Percentiles rank a stretch among this genome's conserved stretches.
Conservation (phyloP, 2,797 vertebrate genomes). For the Centropyge bicolor region DNA sequence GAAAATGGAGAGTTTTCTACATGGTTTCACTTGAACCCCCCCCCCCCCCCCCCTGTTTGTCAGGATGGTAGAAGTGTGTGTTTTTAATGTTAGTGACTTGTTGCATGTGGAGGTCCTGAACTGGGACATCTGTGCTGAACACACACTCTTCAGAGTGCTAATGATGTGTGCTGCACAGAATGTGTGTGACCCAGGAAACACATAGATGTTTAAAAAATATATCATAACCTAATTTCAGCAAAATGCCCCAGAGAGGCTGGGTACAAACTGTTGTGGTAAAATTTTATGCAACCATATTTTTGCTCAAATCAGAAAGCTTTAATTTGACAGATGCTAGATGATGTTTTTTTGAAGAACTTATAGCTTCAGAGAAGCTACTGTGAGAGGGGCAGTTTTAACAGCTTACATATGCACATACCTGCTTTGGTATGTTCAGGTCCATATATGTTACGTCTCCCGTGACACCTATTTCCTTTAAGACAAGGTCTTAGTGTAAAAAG, state of each 20-base stretch:
- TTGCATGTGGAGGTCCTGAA: conserved; percentile 12
- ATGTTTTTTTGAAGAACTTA: neutral
- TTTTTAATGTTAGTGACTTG: neutral
- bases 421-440: neutral
- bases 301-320: neutral
- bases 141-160: neutral
- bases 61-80: conserved; percentile 2
- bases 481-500: neutral
- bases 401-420: neutral
- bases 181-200: neutral
- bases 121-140: conserved; percentile 23
- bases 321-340: neutral
- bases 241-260: neutral
- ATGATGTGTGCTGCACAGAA: neutral
- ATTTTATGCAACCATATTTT: neutral
- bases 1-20: conserved; percentile 2
- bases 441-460: neutral
- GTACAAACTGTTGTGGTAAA: neutral
- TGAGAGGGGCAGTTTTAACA: neutral
- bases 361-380: neutral
- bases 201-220: neutral
- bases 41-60: too few species aligned
- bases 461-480: neutral
- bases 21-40: neutral
- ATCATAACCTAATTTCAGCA: neutral